Percentiles rank a stretch among this genome's conserved stretches.
These are phyloP conservation scores for Ctena decussata DNA, from an alignment of 2,888 invertebrate species.

Conservation along the genomic window DNA sequence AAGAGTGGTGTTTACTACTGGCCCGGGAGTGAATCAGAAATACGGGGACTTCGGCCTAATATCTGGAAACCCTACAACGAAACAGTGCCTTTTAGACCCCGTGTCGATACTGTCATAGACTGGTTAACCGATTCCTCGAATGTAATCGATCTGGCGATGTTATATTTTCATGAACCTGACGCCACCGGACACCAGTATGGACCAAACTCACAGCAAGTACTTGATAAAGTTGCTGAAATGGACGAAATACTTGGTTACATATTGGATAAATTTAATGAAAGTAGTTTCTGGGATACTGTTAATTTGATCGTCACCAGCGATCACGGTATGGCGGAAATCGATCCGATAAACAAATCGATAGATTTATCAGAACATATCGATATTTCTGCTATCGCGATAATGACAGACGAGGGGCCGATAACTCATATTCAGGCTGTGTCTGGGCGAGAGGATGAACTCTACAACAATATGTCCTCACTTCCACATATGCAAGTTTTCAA, in stretches of 20 bases:
- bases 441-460: slow-evolving; percentile 64
- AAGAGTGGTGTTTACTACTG: slow-evolving; percentile 88
- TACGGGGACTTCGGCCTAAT: slow-evolving; percentile 87
- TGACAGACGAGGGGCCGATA: slow-evolving; percentile 62
- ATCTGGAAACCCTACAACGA: slow-evolving; percentile 85
- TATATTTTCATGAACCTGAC: slow-evolving; percentile 83
- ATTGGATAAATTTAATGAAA: slow-evolving; percentile 52
- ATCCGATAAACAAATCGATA: slow-evolving; percentile 60
- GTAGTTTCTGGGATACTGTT: slow-evolving; percentile 64
- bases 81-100: slow-evolving; percentile 87
- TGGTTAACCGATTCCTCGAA: slow-evolving; percentile 71
- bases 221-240: slow-evolving; percentile 71
- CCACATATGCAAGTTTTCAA: slow-evolving; percentile 88
- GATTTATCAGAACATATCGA: slow-evolving; percentile 62
- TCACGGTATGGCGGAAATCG: slow-evolving; percentile 82
- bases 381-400: slow-evolving; percentile 49
- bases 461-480: slow-evolving; percentile 59
- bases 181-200: slow-evolving; percentile 77
- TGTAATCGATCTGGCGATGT: slow-evolving; percentile 68
- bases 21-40: slow-evolving; percentile 90
- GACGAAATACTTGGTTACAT: slow-evolving; percentile 72
- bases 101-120: slow-evolving; percentile 89
- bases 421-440: slow-evolving; percentile 65
- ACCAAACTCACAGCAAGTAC: slow-evolving; percentile 71
- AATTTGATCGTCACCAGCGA: slow-evolving; percentile 82